Evolutionary conservation across 2,797 vertebrate genomes (phyloP).

Genomic region (Sebastes dallii): DNA sequence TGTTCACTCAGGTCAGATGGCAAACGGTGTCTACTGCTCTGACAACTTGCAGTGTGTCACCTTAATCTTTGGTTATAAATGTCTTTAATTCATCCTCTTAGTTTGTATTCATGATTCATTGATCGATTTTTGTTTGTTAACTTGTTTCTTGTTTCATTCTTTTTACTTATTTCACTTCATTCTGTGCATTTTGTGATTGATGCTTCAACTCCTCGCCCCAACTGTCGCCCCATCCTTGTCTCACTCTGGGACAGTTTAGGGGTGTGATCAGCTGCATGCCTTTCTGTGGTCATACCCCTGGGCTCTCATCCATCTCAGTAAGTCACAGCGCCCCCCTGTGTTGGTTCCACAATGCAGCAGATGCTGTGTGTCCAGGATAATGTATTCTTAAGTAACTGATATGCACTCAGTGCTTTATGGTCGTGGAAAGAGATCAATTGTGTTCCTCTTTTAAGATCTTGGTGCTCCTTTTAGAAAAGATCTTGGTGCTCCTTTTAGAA

Average conservation of each 20-base stretch:
- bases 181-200: constrained; percentile 49
- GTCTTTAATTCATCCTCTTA: constrained; percentile 10
- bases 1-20: constrained; percentile 95
- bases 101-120: constrained; percentile 32
- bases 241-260: constrained; percentile 85
- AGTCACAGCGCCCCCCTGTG: constrained; percentile 83
- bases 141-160: constrained; percentile 29
- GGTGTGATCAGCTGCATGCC: constrained; percentile 84
- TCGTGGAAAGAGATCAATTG: not conserved
- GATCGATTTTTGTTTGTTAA: constrained; percentile 24
- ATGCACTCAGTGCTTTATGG: not conserved
- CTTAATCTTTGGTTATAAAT: not conserved
- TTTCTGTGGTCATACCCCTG: constrained; percentile 81
- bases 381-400: constrained; percentile 19
- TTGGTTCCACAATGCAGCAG: constrained; percentile 54
- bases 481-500: not conserved
- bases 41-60: not conserved
- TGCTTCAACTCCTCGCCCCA: constrained; percentile 55
- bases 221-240: constrained; percentile 70
- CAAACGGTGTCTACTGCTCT: not conserved
- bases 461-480: not conserved
- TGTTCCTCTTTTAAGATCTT: not conserved
- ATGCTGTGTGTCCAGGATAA: constrained; percentile 17
- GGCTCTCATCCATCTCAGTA: constrained; percentile 83
- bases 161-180: constrained; percentile 31